Base-by-base conservation (phyloP, 2,113 vertebrate species). In the Anolis carolinensis region DNA sequence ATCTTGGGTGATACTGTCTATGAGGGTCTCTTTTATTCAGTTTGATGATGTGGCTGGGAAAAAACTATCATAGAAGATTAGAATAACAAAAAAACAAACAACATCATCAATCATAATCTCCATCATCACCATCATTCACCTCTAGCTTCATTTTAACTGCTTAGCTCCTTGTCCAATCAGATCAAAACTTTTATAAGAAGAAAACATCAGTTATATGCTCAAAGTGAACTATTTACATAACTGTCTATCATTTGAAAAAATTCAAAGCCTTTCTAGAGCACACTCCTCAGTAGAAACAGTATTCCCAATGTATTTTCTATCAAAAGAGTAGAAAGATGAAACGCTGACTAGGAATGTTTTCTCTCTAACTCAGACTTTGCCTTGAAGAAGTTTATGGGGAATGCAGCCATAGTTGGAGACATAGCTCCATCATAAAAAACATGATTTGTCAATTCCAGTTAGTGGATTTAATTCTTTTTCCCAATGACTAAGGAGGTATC, bases 201-300 rank as follows among this genome's bases (percentile, higher is more conserved):
- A 67, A 87, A 88, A 16, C 81, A 32, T 21, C 48, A 86, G 81
- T 88, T 75, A 21, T 16, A 52, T 79, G 65, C 3, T 84, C 20
- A 62, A 87, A 79, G 30, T 34, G 71, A 92, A 65, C 59, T 59
- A 79, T 68, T 83, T 86, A 25, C 0, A 0, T 44, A 92, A 65
- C 55, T 87, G 91, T 86, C 14, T 79, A 74, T 71, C 52, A 91
- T 63, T 20, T 44, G 88, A 87, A 59, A 23, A 89, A 63, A 74
- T 71, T 14, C 11, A 80, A 50, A 74, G 23, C 20, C 71, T 30
- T 11, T 90, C n/a, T 70, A 77, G 70, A 2, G 39, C 32, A 13
- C 79, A 1, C n/a, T 87, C 86, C 34, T 30, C 21, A 73, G 0
- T 62, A 81, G 25, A 39, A 85, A 25, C 11, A 87, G 2, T 82